Conservation (phyloP, 2,888 invertebrate genomes). For the Hypomecis atomaria region DNA sequence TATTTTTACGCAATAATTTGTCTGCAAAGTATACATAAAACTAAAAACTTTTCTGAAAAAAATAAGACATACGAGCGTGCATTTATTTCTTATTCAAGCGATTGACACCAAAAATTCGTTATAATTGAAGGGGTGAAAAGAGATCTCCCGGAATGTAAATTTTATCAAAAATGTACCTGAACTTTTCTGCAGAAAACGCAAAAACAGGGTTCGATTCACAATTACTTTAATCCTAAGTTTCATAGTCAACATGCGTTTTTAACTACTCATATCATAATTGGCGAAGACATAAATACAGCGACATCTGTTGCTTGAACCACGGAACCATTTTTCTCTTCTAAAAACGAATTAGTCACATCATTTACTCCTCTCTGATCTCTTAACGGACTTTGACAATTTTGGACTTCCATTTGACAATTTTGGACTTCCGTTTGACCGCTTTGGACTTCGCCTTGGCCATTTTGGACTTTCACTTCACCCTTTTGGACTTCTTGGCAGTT, state of each 20-base stretch:
- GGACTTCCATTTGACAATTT: background rate
- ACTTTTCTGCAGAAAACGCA: too few species aligned
- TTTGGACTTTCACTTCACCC: background rate
- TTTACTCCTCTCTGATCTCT: background rate
- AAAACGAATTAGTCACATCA: background rate
- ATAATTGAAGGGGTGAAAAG: too few species aligned
- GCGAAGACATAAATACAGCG: background rate
- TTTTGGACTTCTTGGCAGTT: conserved; percentile 1
- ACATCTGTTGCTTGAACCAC: background rate
- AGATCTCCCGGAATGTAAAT: too few species aligned
- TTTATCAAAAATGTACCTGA: too few species aligned
- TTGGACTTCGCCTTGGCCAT: background rate
- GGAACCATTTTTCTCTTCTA: background rate
- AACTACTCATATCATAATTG: background rate
- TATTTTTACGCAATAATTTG: too few species aligned
- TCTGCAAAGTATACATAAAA: too few species aligned
- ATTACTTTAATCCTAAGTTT: too few species aligned
- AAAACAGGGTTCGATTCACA: too few species aligned
- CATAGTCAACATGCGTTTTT: background rate
- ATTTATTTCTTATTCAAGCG: too few species aligned
- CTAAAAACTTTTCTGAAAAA: too few species aligned
- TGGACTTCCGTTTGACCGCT: background rate
- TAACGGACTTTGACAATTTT: background rate
- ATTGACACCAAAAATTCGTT: too few species aligned
- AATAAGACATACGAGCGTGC: too few species aligned